These are phyloP conservation scores for Scolopax bukidnonensis DNA, from an alignment of 2,797 vertebrate species.

Conservation along the genomic window DNA sequence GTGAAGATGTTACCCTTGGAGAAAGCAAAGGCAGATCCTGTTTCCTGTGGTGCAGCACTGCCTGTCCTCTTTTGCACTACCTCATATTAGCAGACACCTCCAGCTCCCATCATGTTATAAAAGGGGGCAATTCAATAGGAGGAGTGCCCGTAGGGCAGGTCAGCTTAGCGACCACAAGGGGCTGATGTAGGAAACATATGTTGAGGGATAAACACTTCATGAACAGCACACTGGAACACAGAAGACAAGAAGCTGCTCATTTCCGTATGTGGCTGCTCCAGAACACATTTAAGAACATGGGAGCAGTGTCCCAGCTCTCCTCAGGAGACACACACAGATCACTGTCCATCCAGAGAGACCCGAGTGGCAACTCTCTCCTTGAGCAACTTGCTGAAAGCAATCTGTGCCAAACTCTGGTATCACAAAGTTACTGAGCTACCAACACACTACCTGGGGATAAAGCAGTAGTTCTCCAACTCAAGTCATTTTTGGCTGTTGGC, in stretches of 20 bases:
- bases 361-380: background rate
- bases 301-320: background rate
- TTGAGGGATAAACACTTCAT: background rate
- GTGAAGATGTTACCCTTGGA: background rate
- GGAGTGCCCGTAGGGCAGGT: background rate
- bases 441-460: background rate
- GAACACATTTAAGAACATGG: background rate
- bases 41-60: background rate
- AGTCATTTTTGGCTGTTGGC: conserved; percentile 8
- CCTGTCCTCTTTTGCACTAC: background rate
- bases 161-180: background rate
- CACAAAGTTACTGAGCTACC: background rate
- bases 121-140: background rate
- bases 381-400: background rate
- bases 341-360: background rate
- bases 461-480: conserved; percentile 32
- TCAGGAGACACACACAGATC: background rate
- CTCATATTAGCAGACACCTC: background rate
- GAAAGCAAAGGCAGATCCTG: background rate
- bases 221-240: background rate
- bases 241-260: background rate
- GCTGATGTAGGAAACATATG: background rate
- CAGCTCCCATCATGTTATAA: background rate
- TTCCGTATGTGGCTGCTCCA: background rate
- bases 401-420: background rate